Conservation (phyloP, 2,888 invertebrate species). For the Cotesia congregata region DNA sequence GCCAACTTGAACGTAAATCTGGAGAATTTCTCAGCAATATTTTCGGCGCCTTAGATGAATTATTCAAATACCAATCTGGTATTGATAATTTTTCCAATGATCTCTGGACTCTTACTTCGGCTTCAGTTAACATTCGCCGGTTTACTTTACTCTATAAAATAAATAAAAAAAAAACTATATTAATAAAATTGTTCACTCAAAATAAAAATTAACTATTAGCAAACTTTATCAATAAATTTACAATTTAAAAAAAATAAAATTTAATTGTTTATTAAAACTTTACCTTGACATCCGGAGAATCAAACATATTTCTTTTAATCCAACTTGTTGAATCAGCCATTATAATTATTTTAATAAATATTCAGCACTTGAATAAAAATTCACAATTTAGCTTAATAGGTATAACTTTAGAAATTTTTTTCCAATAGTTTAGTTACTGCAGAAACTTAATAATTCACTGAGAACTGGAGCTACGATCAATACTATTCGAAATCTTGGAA, state of each 20-base stretch:
- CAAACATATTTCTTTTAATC: slow-evolving; percentile 32
- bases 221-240: background rate
- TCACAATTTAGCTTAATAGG: background rate
- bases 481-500: background rate
- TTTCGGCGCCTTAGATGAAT: slow-evolving; percentile 52
- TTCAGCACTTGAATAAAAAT: background rate
- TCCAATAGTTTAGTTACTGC: no score
- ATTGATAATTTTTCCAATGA: slow-evolving; percentile 54
- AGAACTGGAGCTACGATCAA: no score
- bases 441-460: no score
- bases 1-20: slow-evolving; percentile 48
- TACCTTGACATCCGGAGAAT: background rate
- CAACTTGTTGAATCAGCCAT: slow-evolving; percentile 19
- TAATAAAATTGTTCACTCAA: background rate
- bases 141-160: background rate
- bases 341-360: slow-evolving; percentile 6
- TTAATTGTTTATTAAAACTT: background rate
- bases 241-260: background rate
- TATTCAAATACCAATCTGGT: slow-evolving; percentile 59
- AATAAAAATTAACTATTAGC: background rate
- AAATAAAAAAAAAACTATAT: background rate
- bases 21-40: slow-evolving; percentile 52
- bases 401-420: no score
- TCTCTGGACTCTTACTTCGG: slow-evolving; percentile 54
- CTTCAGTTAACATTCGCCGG: slow-evolving; percentile 52